A percentile compares a stretch with the other conserved stretches of the same genome.
These are phyloP conservation scores for Volucella bombylans DNA, from an alignment of 2,888 invertebrate genomes.

Conservation along the genomic window DNA sequence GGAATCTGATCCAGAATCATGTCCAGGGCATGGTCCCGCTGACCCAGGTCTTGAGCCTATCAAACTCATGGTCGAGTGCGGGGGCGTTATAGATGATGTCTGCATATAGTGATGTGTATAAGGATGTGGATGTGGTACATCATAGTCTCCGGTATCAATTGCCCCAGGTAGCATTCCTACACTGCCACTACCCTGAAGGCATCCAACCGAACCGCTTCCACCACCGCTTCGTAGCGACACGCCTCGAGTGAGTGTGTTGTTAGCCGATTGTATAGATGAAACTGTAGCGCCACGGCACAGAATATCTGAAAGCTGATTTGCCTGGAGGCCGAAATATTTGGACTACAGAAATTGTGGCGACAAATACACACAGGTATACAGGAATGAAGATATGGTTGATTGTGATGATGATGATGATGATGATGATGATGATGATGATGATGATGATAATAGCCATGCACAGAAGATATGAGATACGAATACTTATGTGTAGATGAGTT, in stretches of 20 bases:
- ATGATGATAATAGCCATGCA: conserved; percentile 61
- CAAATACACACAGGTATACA: conserved; percentile 59
- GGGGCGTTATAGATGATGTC: conserved; percentile 82
- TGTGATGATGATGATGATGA: conserved; percentile 52
- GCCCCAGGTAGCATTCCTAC: conserved; percentile 81
- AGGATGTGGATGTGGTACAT: conserved; percentile 83
- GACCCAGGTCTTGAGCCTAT: conserved; percentile 81
- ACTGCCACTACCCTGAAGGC: conserved; percentile 77
- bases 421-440: conserved; percentile 53
- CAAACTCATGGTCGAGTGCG: conserved; percentile 81
- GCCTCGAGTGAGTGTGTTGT: conserved; percentile 82
- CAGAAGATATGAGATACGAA: conserved; percentile 35
- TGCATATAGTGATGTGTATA: conserved; percentile 83
- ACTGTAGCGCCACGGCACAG: conserved; percentile 83
- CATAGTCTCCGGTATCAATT: conserved; percentile 82
- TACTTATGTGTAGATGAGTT: conserved; percentile 6
- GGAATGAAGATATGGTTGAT: conserved; percentile 5
- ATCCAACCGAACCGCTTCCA: conserved; percentile 71
- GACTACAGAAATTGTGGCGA: conserved; percentile 77
- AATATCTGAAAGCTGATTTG: conserved; percentile 83
- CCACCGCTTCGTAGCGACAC: conserved; percentile 80
- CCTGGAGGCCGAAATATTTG: conserved; percentile 83
- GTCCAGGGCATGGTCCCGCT: conserved; percentile 82
- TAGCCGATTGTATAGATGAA: conserved; percentile 83
- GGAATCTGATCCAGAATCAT: conserved; percentile 82